A percentile compares a stretch with the other conserved stretches of the same genome.
Evolutionary conservation across 92 coral and sea anemone genomes (phyloP).

Genomic region (Epizoanthus illoricatus): DNA sequence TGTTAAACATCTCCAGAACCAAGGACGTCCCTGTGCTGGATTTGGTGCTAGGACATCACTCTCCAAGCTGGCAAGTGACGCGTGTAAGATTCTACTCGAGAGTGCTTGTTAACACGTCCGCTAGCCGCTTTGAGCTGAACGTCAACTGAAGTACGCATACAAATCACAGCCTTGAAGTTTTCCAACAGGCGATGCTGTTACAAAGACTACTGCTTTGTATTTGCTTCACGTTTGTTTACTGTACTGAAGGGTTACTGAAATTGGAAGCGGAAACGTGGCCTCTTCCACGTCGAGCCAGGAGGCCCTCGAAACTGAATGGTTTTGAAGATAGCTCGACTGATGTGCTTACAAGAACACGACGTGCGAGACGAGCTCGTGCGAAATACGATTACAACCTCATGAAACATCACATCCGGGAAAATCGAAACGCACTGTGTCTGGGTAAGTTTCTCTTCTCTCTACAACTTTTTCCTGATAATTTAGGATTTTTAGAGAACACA

Average conservation of each 20-base stretch:
- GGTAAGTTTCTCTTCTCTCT: constrained; percentile 60
- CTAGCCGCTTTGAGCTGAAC: constrained; percentile 15
- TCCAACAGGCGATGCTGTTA: constrained; percentile 50
- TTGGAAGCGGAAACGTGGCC: constrained; percentile 47
- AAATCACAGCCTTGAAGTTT: background rate
- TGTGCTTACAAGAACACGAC: constrained; percentile 55
- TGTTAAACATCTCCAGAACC: constrained; percentile 69
- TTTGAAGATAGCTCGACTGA: constrained; percentile 70
- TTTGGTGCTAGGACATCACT: constrained; percentile 31
- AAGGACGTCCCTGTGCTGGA: constrained; percentile 45
- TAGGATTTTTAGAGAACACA: background rate
- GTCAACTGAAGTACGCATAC: background rate
- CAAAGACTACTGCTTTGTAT: constrained; percentile 49
- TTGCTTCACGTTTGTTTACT: constrained; percentile 61
- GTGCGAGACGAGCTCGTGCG: constrained; percentile 69
- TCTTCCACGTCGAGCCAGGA: constrained; percentile 39
- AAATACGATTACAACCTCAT: constrained; percentile 75
- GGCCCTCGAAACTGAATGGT: constrained; percentile 79
- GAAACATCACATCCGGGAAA: constrained; percentile 59
- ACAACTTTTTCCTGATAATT: background rate
- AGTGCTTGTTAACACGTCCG: constrained; percentile 29
- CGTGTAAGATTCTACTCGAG: constrained; percentile 8
- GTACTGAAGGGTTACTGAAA: constrained; percentile 55
- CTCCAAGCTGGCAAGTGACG: constrained; percentile 22
- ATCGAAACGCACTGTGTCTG: constrained; percentile 79